phyloP scores from a whole-genome alignment of 2,113 vertebrate species.

The Falcunculus frontatus region DNA sequence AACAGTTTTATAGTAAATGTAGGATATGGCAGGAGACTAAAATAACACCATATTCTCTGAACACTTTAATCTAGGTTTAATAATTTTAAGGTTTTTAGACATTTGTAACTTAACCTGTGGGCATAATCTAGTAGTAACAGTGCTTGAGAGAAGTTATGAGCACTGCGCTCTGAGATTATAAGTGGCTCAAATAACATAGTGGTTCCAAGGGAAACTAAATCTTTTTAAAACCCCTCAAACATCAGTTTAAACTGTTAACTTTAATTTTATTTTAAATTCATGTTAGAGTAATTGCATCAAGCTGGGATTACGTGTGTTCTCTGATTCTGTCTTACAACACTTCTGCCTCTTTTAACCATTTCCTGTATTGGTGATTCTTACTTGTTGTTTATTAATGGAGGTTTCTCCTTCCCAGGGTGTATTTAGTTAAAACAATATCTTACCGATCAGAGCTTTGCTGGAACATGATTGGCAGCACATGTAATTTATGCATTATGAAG shows the following conservation, averaged over 20 bases:
- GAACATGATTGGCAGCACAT: not conserved
- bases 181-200: constrained; percentile 77
- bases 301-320: constrained; percentile 72
- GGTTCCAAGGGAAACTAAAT: constrained; percentile 83
- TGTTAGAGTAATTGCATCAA: constrained; percentile 80
- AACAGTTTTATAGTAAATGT: constrained; percentile 79
- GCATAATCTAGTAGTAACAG: constrained; percentile 77
- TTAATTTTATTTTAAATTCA: constrained; percentile 84
- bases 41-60: constrained; percentile 78
- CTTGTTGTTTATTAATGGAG: not conserved
- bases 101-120: constrained; percentile 76
- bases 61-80: constrained; percentile 79
- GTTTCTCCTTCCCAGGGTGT: not conserved
- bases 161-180: constrained; percentile 68
- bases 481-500: not conserved
- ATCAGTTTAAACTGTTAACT: constrained; percentile 82
- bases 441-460: not conserved
- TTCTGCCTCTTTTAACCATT: constrained; percentile 69
- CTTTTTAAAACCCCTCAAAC: constrained; percentile 78
- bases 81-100: constrained; percentile 77
- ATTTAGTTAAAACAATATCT: not conserved
- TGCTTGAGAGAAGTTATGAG: constrained; percentile 72
- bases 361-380: not conserved
- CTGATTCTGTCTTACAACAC: constrained; percentile 25
- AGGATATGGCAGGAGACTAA: constrained; percentile 81